Evolutionary conservation across 2,888 invertebrate species (phyloP).

Genomic region (Operophtera brumata): DNA sequence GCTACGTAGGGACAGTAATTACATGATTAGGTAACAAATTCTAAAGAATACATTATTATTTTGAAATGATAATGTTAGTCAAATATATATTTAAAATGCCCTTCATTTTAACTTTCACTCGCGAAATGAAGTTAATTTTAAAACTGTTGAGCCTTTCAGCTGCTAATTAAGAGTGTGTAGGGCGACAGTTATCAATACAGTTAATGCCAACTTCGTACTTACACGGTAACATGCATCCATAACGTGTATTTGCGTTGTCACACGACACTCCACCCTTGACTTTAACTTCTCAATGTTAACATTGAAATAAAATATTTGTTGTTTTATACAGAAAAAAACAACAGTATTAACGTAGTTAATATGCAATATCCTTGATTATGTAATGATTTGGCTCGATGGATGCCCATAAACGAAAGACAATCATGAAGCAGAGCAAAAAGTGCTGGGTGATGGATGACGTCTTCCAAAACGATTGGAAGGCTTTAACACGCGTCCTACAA

Average conservation of each 20-base stretch:
- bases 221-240: neutral
- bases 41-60: neutral
- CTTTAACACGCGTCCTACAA: too few species aligned
- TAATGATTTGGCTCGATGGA: too few species aligned
- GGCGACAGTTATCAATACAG: neutral
- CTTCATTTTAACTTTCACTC: neutral
- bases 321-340: too few species aligned
- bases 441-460: too few species aligned
- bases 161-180: neutral
- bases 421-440: too few species aligned
- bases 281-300: conserved; percentile 10
- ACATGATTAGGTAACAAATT: neutral
- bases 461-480: too few species aligned
- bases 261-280: conserved; percentile 14
- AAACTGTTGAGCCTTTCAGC: too few species aligned
- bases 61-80: neutral
- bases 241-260: conserved; percentile 6
- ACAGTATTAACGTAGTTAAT: too few species aligned
- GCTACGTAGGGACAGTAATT: too few species aligned
- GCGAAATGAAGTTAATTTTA: neutral
- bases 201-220: neutral
- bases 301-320: conserved; percentile 3
- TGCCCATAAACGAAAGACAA: too few species aligned
- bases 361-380: too few species aligned
- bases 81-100: neutral